Evolutionary conservation across 2,113 vertebrate species (phyloP).

Genomic region (Lutjanus erythropterus): DNA sequence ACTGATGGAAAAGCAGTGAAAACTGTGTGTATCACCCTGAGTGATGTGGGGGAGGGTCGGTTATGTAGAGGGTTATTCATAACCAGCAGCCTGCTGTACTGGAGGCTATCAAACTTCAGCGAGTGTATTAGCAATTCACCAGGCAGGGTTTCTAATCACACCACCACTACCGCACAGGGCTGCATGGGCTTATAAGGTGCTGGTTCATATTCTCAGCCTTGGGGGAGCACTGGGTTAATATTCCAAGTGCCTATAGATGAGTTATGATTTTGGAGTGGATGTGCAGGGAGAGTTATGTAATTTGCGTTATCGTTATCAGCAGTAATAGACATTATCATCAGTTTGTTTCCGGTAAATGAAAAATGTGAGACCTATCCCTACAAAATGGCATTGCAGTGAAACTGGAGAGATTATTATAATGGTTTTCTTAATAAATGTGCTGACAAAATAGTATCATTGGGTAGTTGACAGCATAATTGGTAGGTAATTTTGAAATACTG

Average conservation of each 20-base stretch:
- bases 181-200: constrained; percentile 47
- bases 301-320: constrained; percentile 43
- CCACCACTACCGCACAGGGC: constrained; percentile 34
- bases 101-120: constrained; percentile 66
- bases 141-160: constrained; percentile 68
- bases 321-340: constrained; percentile 50
- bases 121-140: constrained; percentile 61
- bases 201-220: constrained; percentile 59
- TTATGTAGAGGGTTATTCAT: constrained; percentile 65
- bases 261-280: constrained; percentile 51
- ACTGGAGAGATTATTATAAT: constrained; percentile 30
- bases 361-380: constrained; percentile 3
- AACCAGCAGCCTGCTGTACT: constrained; percentile 63
- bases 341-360: constrained; percentile 56
- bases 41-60: constrained; percentile 44
- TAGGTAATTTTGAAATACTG: constrained; percentile 44
- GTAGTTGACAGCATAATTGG: constrained; percentile 52
- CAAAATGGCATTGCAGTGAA: constrained; percentile 28
- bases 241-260: constrained; percentile 58
- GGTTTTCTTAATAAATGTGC: constrained; percentile 42
- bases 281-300: constrained; percentile 52
- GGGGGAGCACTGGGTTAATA: constrained; percentile 62
- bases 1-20: constrained; percentile 44
- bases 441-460: constrained; percentile 40
- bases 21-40: constrained; percentile 38